phyloP scores from a whole-genome alignment of 2,113 vertebrate species.

The Nibea coibor region DNA sequence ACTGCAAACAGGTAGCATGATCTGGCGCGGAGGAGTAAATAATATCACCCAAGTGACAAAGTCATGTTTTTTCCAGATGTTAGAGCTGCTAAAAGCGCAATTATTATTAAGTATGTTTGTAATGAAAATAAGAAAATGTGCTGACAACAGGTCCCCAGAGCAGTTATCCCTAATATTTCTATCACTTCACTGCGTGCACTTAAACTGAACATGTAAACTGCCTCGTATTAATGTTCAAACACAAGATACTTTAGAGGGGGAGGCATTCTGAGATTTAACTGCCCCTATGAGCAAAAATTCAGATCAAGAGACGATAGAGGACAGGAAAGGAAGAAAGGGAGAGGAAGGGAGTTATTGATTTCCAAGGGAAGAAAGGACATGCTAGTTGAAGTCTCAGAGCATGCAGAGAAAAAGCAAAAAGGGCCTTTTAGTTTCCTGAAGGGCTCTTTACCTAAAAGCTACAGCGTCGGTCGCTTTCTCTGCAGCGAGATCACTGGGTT shows the following conservation, averaged over 20 bases:
- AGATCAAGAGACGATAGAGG: constrained; percentile 38
- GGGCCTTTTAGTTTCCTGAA: constrained; percentile 45
- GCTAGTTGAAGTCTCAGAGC: constrained; percentile 39
- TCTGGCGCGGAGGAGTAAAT: not conserved
- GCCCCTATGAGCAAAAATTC: constrained; percentile 21
- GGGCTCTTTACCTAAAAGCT: constrained; percentile 35
- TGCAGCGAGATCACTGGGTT: constrained; percentile 47
- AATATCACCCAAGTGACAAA: not conserved
- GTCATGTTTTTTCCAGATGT: constrained; percentile 4
- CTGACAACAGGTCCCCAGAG: constrained; percentile 25
- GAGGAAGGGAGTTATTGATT: constrained; percentile 53
- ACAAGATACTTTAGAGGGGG: constrained; percentile 10
- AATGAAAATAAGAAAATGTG: not conserved
- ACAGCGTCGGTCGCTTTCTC: constrained; percentile 34
- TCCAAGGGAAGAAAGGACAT: constrained; percentile 32
- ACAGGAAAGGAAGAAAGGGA: constrained; percentile 29
- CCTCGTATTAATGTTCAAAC: constrained; percentile 23
- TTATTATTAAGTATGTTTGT: not conserved
- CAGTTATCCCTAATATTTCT: constrained; percentile 7
- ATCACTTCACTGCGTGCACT: constrained; percentile 4
- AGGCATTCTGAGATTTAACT: constrained; percentile 36
- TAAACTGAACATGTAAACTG: not conserved
- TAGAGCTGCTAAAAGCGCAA: not conserved
- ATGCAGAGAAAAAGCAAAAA: constrained; percentile 52
- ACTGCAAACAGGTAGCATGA: not conserved